Evolutionary conservation across 1,140 invertebrate species (phyloP).

Genomic region (Musca vetustissima): DNA sequence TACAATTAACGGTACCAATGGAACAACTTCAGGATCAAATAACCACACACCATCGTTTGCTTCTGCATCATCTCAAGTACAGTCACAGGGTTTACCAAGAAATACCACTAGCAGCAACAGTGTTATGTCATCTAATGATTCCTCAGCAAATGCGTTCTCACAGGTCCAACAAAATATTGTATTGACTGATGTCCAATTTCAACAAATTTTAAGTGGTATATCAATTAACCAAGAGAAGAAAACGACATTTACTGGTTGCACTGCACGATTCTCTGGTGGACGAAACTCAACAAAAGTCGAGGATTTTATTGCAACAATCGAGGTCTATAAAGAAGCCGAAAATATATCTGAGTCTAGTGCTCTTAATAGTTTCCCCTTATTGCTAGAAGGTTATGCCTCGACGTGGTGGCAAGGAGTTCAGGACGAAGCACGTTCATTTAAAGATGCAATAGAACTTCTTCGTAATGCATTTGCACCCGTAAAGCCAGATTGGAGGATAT

Average conservation of each 20-base stretch:
- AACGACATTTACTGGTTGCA: neutral
- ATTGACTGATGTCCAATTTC: neutral
- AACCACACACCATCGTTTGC: too few relatives aligned
- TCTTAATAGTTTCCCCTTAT: conserved; percentile 9
- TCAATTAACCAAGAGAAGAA: neutral
- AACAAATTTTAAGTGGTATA: neutral
- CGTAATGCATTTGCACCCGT: conserved; percentile 14
- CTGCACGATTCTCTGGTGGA: neutral
- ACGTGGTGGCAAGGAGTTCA: conserved; percentile 26
- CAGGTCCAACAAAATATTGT: neutral
- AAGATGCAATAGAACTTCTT: conserved; percentile 15
- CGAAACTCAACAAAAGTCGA: neutral
- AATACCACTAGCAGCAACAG: too few relatives aligned
- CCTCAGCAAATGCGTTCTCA: too few relatives aligned
- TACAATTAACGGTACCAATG: too few relatives aligned
- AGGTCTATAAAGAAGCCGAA: conserved; percentile 19
- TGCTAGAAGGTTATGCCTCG: conserved; percentile 25
- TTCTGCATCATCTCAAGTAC: too few relatives aligned
- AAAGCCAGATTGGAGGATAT: conserved; percentile 24
- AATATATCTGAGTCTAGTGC: conserved; percentile 4
- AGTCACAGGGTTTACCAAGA: too few relatives aligned
- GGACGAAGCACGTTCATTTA: conserved; percentile 13
- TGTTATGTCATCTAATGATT: too few relatives aligned
- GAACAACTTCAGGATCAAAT: too few relatives aligned
- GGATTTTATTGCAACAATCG: conserved; percentile 7